phyloP scores from a whole-genome alignment of 2,888 invertebrate species.

The Malthinus seriepunctatus region DNA sequence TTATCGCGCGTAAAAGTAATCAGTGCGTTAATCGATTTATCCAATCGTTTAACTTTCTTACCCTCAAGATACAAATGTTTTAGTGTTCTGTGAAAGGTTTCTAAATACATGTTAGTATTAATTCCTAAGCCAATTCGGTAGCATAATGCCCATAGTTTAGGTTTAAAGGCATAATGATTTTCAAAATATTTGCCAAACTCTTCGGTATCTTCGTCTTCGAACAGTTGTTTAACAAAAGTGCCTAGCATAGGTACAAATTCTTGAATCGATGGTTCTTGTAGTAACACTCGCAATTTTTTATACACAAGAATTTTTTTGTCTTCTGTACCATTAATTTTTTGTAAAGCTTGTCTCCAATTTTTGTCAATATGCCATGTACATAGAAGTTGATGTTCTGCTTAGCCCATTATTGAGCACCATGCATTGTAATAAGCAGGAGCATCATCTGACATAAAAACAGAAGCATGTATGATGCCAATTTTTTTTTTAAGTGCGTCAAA shows the following conservation, averaged over 20 bases:
- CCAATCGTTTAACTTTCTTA: too few species aligned
- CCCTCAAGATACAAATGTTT: too few species aligned
- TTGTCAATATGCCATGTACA: slow-evolving; percentile 9
- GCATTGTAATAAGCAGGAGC: slow-evolving; percentile 11
- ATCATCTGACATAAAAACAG: slow-evolving; percentile 9
- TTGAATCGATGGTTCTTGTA: not conserved
- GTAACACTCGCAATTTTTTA: slow-evolving; percentile 7
- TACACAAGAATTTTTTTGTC: slow-evolving; percentile 5
- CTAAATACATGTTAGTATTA: slow-evolving; percentile 8
- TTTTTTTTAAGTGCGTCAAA: not conserved
- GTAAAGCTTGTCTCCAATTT: slow-evolving; percentile 7
- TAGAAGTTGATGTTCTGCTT: not conserved
- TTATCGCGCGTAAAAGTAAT: too few species aligned
- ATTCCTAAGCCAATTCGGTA: slow-evolving; percentile 1
- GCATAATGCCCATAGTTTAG: not conserved
- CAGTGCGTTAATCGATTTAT: too few species aligned
- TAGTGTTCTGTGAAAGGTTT: slow-evolving; percentile 2
- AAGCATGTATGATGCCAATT: slow-evolving; percentile 3
- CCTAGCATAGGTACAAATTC: not conserved
- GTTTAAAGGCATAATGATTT: not conserved
- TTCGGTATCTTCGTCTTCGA: not conserved
- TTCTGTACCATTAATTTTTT: slow-evolving; percentile 1
- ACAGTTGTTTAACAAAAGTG: not conserved
- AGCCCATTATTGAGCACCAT: not conserved
- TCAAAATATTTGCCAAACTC: slow-evolving; percentile 7